These are phyloP conservation scores for Forbesichthys agassizii DNA, from an alignment of 2,113 vertebrate genomes.

Conservation along the genomic window DNA sequence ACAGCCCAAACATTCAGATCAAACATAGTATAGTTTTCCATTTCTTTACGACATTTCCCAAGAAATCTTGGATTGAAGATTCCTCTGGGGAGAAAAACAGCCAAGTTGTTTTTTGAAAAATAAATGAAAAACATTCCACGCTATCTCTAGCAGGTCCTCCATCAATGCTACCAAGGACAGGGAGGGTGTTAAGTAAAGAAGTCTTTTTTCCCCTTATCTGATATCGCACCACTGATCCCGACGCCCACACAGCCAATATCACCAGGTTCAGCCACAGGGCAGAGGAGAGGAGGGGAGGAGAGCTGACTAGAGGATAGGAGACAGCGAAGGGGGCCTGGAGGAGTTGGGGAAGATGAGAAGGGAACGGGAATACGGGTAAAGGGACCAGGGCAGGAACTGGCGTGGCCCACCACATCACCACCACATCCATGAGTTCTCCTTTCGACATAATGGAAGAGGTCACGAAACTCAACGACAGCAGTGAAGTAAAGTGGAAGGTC, in stretches of 20 bases:
- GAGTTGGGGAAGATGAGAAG: conserved; percentile 31
- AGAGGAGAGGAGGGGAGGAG: conserved; percentile 18
- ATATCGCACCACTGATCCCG: conserved; percentile 66
- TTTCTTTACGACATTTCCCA: conserved; percentile 30
- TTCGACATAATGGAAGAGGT: not conserved
- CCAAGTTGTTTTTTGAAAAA: conserved; percentile 49
- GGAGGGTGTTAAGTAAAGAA: conserved; percentile 66
- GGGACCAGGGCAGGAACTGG: conserved; percentile 40
- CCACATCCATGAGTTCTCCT: no score
- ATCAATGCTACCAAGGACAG: conserved; percentile 33
- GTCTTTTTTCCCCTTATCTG: conserved; percentile 57
- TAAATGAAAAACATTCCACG: conserved; percentile 46
- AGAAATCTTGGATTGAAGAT: conserved; percentile 43
- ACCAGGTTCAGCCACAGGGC: conserved; percentile 64
- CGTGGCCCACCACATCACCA: not conserved
- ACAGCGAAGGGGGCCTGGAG: not conserved
- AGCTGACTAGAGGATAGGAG: not conserved
- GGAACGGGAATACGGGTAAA: conserved; percentile 17
- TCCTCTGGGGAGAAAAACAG: conserved; percentile 31
- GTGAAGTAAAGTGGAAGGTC: not conserved
- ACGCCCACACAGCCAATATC: conserved; percentile 70
- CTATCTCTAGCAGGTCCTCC: conserved; percentile 35
- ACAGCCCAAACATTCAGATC: conserved; percentile 8
- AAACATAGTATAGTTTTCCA: conserved; percentile 9
- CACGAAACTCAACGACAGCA: not conserved